Evolutionary conservation across 2,888 invertebrate species (phyloP).

Genomic region (Melieria omissa): DNA sequence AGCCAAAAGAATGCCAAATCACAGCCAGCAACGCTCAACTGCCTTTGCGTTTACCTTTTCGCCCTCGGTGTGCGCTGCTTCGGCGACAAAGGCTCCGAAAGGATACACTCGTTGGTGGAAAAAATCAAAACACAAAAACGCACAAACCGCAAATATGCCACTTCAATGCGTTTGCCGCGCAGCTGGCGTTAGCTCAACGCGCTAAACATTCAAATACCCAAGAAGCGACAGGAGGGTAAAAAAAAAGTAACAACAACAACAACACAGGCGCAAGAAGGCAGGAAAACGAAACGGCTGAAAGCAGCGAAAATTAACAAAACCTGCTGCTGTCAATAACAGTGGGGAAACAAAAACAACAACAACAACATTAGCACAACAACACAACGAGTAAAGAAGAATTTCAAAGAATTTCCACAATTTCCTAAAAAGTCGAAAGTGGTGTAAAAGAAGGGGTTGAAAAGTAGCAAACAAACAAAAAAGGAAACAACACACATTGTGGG

Average conservation of each 20-base stretch:
- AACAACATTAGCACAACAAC: background rate
- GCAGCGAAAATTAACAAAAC: slow-evolving; percentile 13
- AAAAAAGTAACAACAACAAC: too few relatives aligned
- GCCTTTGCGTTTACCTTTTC: background rate
- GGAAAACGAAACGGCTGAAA: background rate
- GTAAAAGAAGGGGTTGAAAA: too few relatives aligned
- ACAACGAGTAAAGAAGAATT: slow-evolving; percentile 6
- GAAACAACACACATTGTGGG: too few relatives aligned
- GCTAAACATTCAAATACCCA: background rate
- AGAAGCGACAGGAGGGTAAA: background rate
- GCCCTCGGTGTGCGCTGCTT: background rate
- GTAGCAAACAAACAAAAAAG: too few relatives aligned
- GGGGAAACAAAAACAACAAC: background rate
- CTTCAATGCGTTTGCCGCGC: slow-evolving; percentile 4
- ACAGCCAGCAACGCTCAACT: background rate
- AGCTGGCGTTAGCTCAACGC: too few relatives aligned
- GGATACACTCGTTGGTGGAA: background rate
- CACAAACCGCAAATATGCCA: slow-evolving; percentile 23
- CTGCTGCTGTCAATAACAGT: slow-evolving; percentile 3
- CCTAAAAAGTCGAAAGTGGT: background rate
- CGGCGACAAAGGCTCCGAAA: background rate
- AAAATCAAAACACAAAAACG: slow-evolving; percentile 25
- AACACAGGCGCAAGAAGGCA: too few relatives aligned
- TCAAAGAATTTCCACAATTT: slow-evolving; percentile 22
- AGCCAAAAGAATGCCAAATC: background rate